Evolutionary conservation across 2,888 invertebrate genomes (phyloP).

Genomic region (Quadroppia sp.): DNA sequence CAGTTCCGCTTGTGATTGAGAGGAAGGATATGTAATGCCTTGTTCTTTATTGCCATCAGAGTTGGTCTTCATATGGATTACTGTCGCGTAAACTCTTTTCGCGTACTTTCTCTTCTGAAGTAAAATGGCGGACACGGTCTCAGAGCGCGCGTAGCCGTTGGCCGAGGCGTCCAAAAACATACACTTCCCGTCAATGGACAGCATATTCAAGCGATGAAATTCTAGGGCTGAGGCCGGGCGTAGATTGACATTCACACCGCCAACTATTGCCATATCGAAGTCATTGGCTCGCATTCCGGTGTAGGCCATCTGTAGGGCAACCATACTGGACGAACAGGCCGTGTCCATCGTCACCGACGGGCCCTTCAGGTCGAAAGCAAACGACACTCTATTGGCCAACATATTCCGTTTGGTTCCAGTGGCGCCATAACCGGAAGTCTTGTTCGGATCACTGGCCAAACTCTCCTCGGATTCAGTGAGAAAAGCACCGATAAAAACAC

Average conservation of each 20-base stretch:
- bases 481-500: conserved; percentile 57
- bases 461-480: conserved; percentile 5
- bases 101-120: conserved; percentile 66
- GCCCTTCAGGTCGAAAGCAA: conserved; percentile 85
- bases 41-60: conserved; percentile 57
- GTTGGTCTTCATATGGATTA: conserved; percentile 58
- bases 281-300: conserved; percentile 76
- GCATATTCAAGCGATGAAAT: conserved; percentile 88
- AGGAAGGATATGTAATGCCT: conserved; percentile 57
- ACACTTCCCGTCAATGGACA: conserved; percentile 83
- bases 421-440: conserved; percentile 58
- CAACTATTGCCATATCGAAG: conserved; percentile 91
- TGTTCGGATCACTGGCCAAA: not conserved
- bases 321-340: conserved; percentile 90
- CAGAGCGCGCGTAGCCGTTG: conserved; percentile 85
- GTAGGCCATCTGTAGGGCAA: conserved; percentile 80
- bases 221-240: conserved; percentile 87
- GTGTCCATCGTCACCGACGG: conserved; percentile 95
- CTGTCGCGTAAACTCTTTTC: conserved; percentile 53
- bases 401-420: conserved; percentile 87
- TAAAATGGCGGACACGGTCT: conserved; percentile 74
- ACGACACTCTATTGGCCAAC: conserved; percentile 86
- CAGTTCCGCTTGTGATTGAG: conserved; percentile 63
- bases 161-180: conserved; percentile 86
- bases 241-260: conserved; percentile 78